phyloP scores from a whole-genome alignment of 1,140 invertebrate species.

The Pogonus chalceus region DNA sequence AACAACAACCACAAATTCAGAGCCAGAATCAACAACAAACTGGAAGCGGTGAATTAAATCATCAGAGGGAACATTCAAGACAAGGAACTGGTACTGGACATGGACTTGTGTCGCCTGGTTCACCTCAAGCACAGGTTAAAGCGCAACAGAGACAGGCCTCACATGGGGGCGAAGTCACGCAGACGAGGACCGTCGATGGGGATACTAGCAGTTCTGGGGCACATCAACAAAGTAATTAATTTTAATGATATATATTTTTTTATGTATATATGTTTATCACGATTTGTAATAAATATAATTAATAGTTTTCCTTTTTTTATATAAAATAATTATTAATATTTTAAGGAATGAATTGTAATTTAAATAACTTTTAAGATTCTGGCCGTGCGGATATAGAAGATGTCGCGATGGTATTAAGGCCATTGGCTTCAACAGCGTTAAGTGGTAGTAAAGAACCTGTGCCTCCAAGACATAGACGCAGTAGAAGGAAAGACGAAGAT shows the following conservation, averaged over 20 bases:
- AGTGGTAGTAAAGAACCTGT: constrained; percentile 19
- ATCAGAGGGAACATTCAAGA: constrained; percentile 21
- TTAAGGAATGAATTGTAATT: too few relatives aligned
- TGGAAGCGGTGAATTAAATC: constrained; percentile 33
- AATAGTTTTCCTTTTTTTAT: too few relatives aligned
- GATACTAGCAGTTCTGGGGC: neutral
- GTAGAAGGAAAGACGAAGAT: constrained; percentile 37
- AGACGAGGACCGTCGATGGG: constrained; percentile 17
- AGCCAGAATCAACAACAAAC: neutral
- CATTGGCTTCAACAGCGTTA: neutral
- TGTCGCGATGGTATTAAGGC: neutral
- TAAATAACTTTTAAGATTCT: too few relatives aligned
- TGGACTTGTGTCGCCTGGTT: constrained; percentile 1
- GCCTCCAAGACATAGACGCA: constrained; percentile 32
- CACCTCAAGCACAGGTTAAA: constrained; percentile 7
- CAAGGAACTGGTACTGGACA: neutral
- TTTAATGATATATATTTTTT: too few relatives aligned
- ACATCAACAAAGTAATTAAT: too few relatives aligned
- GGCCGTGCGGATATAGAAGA: constrained; percentile 8
- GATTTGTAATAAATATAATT: too few relatives aligned
- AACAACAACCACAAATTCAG: constrained; percentile 14
- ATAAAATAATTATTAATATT: too few relatives aligned
- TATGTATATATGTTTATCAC: too few relatives aligned
- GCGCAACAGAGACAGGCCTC: constrained; percentile 15
- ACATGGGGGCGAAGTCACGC: constrained; percentile 12